A percentile compares a stretch with the other conserved stretches of the same genome.
Evolutionary conservation across 2,113 vertebrate genomes (phyloP).

Genomic region (Callocephalon fimbriatum): DNA sequence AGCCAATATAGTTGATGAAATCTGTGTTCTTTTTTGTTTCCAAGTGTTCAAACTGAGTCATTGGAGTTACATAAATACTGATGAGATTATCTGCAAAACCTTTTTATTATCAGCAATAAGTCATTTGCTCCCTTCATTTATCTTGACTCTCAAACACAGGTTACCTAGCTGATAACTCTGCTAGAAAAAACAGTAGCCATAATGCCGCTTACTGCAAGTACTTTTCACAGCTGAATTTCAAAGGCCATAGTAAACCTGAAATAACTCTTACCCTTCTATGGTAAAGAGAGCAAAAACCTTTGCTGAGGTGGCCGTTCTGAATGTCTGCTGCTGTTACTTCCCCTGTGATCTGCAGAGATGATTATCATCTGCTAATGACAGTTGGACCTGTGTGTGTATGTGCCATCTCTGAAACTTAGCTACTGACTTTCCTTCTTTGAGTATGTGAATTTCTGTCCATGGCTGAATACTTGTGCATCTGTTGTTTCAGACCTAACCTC

Average conservation of each 20-base stretch:
- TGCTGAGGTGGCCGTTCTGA: background rate
- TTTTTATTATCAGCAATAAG: background rate
- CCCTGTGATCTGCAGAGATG: background rate
- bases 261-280: background rate
- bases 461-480: background rate
- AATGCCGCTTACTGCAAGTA: background rate
- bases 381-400: background rate
- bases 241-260: background rate
- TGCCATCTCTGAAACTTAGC: background rate
- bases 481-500: background rate
- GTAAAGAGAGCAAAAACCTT: background rate
- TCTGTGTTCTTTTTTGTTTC: background rate
- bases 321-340: background rate
- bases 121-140: slow-evolving; percentile 7
- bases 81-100: background rate
- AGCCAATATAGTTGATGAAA: background rate
- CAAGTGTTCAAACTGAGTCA: background rate
- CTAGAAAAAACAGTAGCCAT: background rate
- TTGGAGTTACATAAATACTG: background rate
- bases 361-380: background rate
- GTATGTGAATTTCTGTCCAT: background rate
- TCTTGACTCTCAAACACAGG: background rate
- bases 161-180: background rate
- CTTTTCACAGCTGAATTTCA: background rate
- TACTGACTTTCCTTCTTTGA: background rate